phyloP scores from a whole-genome alignment of 1,140 invertebrate species.

The Orchestia grillus region DNA sequence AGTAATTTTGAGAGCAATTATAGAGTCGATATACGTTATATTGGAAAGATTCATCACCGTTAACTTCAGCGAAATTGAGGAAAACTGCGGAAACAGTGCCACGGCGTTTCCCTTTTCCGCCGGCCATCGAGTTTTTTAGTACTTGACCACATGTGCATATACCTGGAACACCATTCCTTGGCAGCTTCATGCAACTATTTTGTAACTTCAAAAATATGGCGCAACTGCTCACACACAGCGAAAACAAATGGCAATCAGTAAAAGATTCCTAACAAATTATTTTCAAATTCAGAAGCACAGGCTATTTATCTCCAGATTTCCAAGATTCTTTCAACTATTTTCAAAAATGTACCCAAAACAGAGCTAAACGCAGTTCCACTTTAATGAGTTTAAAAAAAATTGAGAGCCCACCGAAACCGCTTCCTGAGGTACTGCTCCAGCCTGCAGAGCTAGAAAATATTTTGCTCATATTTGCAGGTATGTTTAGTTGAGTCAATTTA shows the following conservation, averaged over 20 bases:
- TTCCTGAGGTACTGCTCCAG: background rate
- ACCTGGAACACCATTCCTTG: no score
- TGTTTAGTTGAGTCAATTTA: background rate
- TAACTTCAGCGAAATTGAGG: background rate
- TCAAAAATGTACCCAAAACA: background rate
- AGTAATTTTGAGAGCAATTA: background rate
- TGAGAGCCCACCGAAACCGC: background rate
- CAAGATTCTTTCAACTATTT: background rate
- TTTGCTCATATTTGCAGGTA: background rate
- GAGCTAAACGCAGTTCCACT: background rate
- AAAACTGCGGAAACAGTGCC: no score
- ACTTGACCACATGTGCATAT: no score
- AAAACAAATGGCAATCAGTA: no score
- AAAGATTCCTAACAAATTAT: no score
- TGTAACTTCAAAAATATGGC: no score
- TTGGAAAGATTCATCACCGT: background rate
- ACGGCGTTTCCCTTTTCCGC: no score
- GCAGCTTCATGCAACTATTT: no score
- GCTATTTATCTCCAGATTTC: no score
- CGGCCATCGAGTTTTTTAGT: no score
- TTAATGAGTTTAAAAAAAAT: background rate
- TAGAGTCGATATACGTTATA: background rate
- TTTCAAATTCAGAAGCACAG: no score
- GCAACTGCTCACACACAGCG: no score
- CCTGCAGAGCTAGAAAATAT: background rate